Evolutionary conservation across 2,888 invertebrate genomes (phyloP).

Genomic region (Acleris sparsana): DNA sequence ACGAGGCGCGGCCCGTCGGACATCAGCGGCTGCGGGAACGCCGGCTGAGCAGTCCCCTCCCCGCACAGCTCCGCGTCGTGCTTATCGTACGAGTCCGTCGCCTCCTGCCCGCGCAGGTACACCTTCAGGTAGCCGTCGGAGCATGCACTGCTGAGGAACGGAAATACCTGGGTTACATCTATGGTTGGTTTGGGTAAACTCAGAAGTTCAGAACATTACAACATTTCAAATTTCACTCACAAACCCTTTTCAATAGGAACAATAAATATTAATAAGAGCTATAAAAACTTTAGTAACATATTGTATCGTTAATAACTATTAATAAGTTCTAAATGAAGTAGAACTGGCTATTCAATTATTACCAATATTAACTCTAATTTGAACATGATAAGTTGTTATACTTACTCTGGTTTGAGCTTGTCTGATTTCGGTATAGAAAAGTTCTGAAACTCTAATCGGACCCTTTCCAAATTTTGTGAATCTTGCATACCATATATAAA

Average conservation of each 20-base stretch:
- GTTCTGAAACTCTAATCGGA: slow-evolving; percentile 92
- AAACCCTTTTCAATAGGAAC: no score
- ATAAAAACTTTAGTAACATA: no score
- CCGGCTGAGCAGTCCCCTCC: slow-evolving; percentile 73
- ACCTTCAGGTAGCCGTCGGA: slow-evolving; percentile 95
- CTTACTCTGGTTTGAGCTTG: slow-evolving; percentile 90
- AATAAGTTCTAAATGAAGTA: no score
- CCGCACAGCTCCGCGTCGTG: slow-evolving; percentile 97
- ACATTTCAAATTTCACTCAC: no score
- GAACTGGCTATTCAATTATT: no score
- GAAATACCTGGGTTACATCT: background rate
- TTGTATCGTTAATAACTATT: no score
- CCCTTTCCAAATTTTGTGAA: slow-evolving; percentile 96
- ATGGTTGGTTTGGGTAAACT: background rate
- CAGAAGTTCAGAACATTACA: no score
- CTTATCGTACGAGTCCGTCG: slow-evolving; percentile 95
- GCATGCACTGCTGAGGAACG: slow-evolving; percentile 83
- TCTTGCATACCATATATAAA: slow-evolving; percentile 99
- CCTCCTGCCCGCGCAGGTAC: slow-evolving; percentile 96
- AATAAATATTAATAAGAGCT: no score
- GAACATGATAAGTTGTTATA: background rate
- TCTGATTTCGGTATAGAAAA: slow-evolving; percentile 95
- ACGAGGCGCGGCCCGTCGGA: slow-evolving; percentile 97
- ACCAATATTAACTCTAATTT: no score
- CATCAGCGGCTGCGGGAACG: slow-evolving; percentile 90